Evolutionary conservation across 2,888 invertebrate species (phyloP).

Genomic region (Mythimna albipuncta): DNA sequence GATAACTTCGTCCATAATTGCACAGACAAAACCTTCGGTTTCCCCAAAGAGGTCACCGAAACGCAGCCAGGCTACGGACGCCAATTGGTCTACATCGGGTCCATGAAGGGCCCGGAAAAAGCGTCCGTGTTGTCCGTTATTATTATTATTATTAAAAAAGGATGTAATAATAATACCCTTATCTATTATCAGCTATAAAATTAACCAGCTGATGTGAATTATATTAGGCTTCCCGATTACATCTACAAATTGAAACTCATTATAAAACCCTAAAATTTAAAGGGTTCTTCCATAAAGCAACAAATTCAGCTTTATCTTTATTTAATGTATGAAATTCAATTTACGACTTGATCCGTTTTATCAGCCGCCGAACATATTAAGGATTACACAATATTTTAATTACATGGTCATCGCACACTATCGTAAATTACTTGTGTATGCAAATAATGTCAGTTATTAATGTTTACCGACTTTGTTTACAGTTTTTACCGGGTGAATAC

Average conservation of each 20-base stretch:
- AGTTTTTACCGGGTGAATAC: constrained; percentile 41
- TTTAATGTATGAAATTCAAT: constrained; percentile 44
- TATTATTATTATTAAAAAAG: not conserved
- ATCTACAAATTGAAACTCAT: constrained; percentile 11
- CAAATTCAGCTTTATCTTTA: constrained; percentile 36
- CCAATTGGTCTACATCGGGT: too few relatives aligned
- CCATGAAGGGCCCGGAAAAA: too few relatives aligned
- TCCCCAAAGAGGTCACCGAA: too few relatives aligned
- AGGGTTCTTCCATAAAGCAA: constrained; percentile 29
- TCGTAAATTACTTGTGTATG: constrained; percentile 57
- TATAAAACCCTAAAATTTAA: constrained; percentile 19
- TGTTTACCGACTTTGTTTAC: constrained; percentile 56
- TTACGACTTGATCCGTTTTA: constrained; percentile 56
- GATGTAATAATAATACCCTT: not conserved
- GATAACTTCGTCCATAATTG: too few relatives aligned
- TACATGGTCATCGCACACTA: constrained; percentile 56
- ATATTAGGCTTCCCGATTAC: constrained; percentile 9
- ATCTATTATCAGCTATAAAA: not conserved
- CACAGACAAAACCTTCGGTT: too few relatives aligned
- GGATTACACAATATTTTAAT: constrained; percentile 59
- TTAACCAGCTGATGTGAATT: not conserved
- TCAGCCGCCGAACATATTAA: constrained; percentile 54
- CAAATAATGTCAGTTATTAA: constrained; percentile 56
- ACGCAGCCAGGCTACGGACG: too few relatives aligned
- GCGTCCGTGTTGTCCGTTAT: too few relatives aligned